Conservation (phyloP, 2,113 vertebrate species). For the Galbula dea region DNA sequence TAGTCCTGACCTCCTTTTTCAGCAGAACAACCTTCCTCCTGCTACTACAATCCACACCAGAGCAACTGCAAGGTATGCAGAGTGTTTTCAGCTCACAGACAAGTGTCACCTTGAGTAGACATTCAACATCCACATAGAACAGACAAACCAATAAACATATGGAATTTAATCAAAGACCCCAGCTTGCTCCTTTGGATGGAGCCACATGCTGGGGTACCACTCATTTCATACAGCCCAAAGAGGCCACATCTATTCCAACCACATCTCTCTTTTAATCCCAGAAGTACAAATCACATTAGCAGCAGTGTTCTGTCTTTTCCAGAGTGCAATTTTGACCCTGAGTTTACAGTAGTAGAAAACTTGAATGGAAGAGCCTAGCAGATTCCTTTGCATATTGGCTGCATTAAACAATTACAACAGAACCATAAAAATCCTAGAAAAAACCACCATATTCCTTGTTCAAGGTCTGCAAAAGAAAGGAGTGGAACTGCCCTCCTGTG, state of each 20-base stretch:
- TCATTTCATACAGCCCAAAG: background rate
- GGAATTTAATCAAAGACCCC: background rate
- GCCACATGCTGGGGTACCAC: background rate
- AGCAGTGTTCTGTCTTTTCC: constrained; percentile 29
- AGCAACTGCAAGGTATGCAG: background rate
- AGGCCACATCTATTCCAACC: background rate
- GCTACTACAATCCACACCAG: background rate
- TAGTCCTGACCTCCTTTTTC: background rate
- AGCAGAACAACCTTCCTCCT: background rate
- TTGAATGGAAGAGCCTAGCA: constrained; percentile 32
- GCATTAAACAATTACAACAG: constrained; percentile 28
- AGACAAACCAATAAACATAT: background rate
- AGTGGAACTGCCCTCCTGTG: background rate
- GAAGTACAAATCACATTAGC: constrained; percentile 44
- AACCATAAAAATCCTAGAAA: constrained; percentile 54
- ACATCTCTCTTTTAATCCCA: constrained; percentile 29
- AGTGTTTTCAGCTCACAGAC: background rate
- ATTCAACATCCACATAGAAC: background rate
- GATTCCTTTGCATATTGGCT: constrained; percentile 51
- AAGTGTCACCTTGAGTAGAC: background rate
- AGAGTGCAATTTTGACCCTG: constrained; percentile 52
- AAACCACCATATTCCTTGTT: constrained; percentile 37
- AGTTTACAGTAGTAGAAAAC: constrained; percentile 62
- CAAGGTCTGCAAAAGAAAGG: constrained; percentile 31
- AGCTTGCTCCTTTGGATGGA: background rate